Evolutionary conservation across 1,140 invertebrate genomes (phyloP).

Genomic region (Caenorhabditis brenneri): DNA sequence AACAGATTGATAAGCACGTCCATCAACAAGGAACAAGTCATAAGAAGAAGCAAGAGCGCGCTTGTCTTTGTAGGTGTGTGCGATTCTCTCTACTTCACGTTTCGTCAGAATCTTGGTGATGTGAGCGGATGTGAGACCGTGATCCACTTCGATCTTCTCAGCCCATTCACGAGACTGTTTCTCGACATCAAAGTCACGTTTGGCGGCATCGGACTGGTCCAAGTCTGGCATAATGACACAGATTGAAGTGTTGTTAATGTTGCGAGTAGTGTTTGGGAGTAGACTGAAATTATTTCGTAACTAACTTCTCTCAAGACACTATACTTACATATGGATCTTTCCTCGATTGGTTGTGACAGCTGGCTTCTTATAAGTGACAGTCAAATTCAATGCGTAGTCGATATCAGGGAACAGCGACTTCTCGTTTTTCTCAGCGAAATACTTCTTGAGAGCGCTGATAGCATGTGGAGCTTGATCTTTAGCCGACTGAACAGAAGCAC

Average conservation of each 20-base stretch:
- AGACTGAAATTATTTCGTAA: constrained; percentile 13
- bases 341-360: constrained; percentile 43
- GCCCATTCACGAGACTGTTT: constrained; percentile 55
- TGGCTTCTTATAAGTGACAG: constrained; percentile 56
- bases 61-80: constrained; percentile 48
- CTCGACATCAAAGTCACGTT: constrained; percentile 54
- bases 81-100: constrained; percentile 54
- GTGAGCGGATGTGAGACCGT: constrained; percentile 45
- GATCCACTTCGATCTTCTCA: constrained; percentile 51
- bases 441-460: constrained; percentile 47
- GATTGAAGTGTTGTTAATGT: constrained; percentile 46
- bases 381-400: constrained; percentile 46
- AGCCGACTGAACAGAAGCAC: not conserved
- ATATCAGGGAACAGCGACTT: constrained; percentile 59
- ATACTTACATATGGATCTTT: constrained; percentile 51
- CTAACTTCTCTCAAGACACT: not conserved
- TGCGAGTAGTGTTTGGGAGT: constrained; percentile 44
- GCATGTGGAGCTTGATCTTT: constrained; percentile 32
- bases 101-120: constrained; percentile 54
- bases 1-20: constrained; percentile 45
- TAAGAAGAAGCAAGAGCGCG: constrained; percentile 49
- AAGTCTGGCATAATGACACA: constrained; percentile 57
- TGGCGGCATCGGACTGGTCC: constrained; percentile 51
- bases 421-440: constrained; percentile 44
- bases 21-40: constrained; percentile 55